Evolutionary conservation across 2,888 invertebrate species (phyloP).

Genomic region (Dichetophora obliterata): DNA sequence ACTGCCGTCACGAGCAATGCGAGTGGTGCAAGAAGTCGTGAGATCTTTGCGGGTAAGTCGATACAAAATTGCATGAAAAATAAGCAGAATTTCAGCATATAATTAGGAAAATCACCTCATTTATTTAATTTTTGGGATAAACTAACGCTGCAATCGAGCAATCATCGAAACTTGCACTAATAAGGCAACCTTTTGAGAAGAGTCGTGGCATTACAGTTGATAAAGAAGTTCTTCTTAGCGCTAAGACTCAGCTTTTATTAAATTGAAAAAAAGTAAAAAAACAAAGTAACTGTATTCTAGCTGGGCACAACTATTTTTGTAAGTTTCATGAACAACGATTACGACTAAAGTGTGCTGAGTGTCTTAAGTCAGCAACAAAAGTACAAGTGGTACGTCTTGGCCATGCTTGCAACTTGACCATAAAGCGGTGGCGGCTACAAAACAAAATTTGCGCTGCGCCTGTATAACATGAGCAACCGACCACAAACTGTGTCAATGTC

Average conservation of each 20-base stretch:
- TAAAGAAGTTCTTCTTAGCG: neutral
- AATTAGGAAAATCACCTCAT: no score
- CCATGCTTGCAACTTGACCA: neutral
- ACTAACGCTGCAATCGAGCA: no score
- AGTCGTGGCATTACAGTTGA: neutral
- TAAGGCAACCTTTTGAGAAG: no score
- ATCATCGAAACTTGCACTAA: no score
- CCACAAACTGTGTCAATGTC: constrained; percentile 39
- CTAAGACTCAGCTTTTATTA: neutral
- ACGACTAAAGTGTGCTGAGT: neutral
- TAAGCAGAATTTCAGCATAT: no score
- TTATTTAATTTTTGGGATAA: no score
- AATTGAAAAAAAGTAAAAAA: neutral
- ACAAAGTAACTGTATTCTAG: neutral
- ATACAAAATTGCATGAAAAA: neutral
- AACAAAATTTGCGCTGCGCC: no score
- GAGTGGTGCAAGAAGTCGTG: constrained; percentile 70
- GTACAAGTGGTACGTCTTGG: neutral
- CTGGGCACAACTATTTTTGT: neutral
- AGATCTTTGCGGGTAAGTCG: constrained; percentile 67
- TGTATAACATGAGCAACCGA: neutral
- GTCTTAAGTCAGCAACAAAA: neutral
- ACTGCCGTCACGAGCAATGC: constrained; percentile 69
- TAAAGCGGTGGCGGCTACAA: no score
- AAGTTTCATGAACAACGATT: neutral